Percentiles rank a stretch among this genome's conserved stretches.
phyloP scores from a whole-genome alignment of 2,113 vertebrate genomes.

The Hemibagrus wyckioides region DNA sequence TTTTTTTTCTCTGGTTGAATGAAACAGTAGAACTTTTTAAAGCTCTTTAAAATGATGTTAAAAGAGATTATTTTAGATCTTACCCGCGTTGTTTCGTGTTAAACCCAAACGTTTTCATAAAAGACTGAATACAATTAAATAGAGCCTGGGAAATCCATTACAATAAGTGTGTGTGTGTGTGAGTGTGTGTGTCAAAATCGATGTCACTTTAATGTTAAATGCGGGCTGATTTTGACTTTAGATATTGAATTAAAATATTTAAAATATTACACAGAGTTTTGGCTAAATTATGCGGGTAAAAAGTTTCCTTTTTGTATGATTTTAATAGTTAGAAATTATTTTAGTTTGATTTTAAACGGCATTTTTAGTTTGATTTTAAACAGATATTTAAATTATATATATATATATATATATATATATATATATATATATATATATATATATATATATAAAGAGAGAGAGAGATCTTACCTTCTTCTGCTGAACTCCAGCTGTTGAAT shows the following conservation, averaged over 20 bases:
- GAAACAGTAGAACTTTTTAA: too few species aligned
- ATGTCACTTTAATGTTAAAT: neutral
- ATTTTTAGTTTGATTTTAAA: neutral
- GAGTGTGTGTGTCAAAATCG: neutral
- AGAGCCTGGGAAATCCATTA: too few species aligned
- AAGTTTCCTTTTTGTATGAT: neutral
- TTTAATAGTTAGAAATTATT: neutral
- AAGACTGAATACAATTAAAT: too few species aligned
- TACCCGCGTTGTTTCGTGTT: too few species aligned
- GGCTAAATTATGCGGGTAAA: neutral
- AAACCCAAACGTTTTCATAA: too few species aligned
- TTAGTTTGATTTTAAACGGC: neutral
- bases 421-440: too few species aligned
- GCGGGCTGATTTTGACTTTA: neutral
- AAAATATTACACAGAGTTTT: too few species aligned
- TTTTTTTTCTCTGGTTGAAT: too few species aligned
- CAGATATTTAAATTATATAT: too few species aligned
- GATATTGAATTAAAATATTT: neutral
- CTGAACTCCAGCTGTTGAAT: conserved; percentile 9
- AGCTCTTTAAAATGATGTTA: too few species aligned
- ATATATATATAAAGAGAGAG: neutral
- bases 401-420: too few species aligned
- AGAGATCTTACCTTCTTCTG: conserved; percentile 20
- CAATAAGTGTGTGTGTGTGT: conserved; percentile 3
- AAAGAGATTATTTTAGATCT: too few species aligned